Percentiles rank a stretch among this genome's conserved stretches.
Conservation (phyloP, 1,140 invertebrate species). For the Pachyrhynchus sulphureomaculatus region DNA sequence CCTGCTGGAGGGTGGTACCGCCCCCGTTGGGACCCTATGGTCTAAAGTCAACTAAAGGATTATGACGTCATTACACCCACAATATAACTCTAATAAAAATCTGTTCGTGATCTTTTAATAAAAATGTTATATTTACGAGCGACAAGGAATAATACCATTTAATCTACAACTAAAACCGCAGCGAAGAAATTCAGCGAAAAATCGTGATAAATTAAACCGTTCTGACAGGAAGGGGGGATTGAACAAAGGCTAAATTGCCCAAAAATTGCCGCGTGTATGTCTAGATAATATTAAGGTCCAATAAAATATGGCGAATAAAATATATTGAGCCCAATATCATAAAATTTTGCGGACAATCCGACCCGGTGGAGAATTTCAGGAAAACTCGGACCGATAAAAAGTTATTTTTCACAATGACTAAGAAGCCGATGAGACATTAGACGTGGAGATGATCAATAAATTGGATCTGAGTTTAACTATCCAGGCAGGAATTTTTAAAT, state of each 20-base stretch:
- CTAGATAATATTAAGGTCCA: constrained; percentile 26
- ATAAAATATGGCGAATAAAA: constrained; percentile 28
- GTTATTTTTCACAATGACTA: constrained; percentile 23
- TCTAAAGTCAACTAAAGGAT: too few relatives aligned
- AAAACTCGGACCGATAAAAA: constrained; percentile 17
- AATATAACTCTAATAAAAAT: too few relatives aligned
- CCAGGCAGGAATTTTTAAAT: too few relatives aligned
- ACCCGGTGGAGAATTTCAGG: neutral
- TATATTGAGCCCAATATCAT: constrained; percentile 24
- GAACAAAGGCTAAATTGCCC: constrained; percentile 20
- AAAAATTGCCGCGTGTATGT: constrained; percentile 20
- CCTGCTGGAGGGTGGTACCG: too few relatives aligned
- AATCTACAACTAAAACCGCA: too few relatives aligned
- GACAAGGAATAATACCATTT: too few relatives aligned
- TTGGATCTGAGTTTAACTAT: too few relatives aligned
- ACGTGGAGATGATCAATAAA: neutral
- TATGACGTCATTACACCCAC: too few relatives aligned
- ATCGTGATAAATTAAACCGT: neutral
- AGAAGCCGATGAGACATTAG: neutral
- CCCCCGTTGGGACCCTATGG: too few relatives aligned
- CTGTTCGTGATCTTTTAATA: too few relatives aligned
- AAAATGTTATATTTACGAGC: too few relatives aligned
- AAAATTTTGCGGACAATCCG: constrained; percentile 29
- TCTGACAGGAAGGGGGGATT: constrained; percentile 2
- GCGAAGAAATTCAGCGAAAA: too few relatives aligned